Base-by-base conservation (phyloP, 2,113 vertebrate species). In the Hippocampus guttulatus region DNA sequence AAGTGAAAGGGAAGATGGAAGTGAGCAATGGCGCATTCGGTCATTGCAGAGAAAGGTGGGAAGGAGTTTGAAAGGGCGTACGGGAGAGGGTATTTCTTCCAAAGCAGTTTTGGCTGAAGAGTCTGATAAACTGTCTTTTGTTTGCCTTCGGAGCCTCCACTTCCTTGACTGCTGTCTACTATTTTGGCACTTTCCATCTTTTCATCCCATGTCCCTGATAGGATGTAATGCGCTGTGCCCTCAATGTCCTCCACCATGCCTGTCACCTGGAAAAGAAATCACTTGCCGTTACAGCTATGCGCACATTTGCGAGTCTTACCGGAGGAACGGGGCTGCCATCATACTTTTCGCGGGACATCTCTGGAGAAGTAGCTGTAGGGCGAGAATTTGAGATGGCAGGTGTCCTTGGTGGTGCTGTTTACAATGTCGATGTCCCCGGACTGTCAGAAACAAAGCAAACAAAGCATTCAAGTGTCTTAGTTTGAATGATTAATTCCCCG, bases 351-450 rank as follows among this genome's bases (percentile, higher is more conserved):
- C 38, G 95, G 93, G 0, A 92, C 89, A 1, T 98, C 96, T 86
- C 96, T 94, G 88, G 96, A 98, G 91, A 98, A 98, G 90, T 98
- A 98, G 87, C 96, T 98, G 88, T 98, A 98, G 72, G 96, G 96
- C 71, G 94, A 93, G 81, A 98, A 98, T 90, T 98, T 98, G 76
- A 98, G 93, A 85, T 91, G 96, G 90, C 96, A 98, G 81, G 93
- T 95, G 86, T 98, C 96, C 91, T 95, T 95, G 68, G 94, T 96
- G 60, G 94, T 95, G 78, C 90, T 91, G 89, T 97, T 98, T 69
- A 95, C 84, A 67, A 98, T 94, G 87, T 97, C 95, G 63, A 98
- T 96, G 83, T 98, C 96, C 64, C 96, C 96, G 75, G 96, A 95
- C 96, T 98, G 86, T 62, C 81, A 71, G 69, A 52, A 73, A 68